These are phyloP conservation scores for Eilema griseolum DNA, from an alignment of 2,888 invertebrate species.

Conservation along the genomic window DNA sequence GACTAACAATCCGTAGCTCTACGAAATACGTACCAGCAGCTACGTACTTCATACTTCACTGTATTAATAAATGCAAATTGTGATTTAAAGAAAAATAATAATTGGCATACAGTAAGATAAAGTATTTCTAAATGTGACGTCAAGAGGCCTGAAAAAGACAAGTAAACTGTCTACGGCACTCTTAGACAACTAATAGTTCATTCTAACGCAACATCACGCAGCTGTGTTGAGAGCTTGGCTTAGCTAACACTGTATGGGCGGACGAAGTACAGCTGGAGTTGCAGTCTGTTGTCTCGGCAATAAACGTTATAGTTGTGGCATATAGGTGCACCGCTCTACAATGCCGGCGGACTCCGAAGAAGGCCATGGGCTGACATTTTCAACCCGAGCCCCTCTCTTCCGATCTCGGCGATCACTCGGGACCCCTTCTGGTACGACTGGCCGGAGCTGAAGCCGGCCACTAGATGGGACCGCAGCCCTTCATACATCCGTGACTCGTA, in stretches of 20 bases:
- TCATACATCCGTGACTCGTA: slow-evolving; percentile 95
- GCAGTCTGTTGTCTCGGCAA: slow-evolving; percentile 73
- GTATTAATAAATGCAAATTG: neutral
- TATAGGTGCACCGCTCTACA: slow-evolving; percentile 91
- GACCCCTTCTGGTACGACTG: slow-evolving; percentile 97
- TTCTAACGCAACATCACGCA: slow-evolving; percentile 32
- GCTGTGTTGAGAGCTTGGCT: slow-evolving; percentile 58
- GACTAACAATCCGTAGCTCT: neutral
- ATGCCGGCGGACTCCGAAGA: slow-evolving; percentile 88
- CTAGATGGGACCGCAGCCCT: slow-evolving; percentile 90
- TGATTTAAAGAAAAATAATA: neutral
- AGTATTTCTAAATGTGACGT: neutral
- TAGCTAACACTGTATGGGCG: slow-evolving; percentile 58
- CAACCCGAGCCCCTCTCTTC: slow-evolving; percentile 92
- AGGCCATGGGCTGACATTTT: slow-evolving; percentile 90
- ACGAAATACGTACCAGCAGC: neutral
- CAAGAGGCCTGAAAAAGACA: neutral
- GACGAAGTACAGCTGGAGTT: slow-evolving; percentile 71
- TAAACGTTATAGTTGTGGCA: slow-evolving; percentile 70
- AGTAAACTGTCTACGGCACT: slow-evolving; percentile 1
- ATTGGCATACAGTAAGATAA: neutral
- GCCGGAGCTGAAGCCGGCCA: slow-evolving; percentile 93
- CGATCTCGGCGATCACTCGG: slow-evolving; percentile 93
- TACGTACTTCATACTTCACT: neutral
- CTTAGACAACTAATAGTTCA: slow-evolving; percentile 20